Evolutionary conservation across 2,888 invertebrate genomes (phyloP).

Genomic region (Agrochola circellaris): DNA sequence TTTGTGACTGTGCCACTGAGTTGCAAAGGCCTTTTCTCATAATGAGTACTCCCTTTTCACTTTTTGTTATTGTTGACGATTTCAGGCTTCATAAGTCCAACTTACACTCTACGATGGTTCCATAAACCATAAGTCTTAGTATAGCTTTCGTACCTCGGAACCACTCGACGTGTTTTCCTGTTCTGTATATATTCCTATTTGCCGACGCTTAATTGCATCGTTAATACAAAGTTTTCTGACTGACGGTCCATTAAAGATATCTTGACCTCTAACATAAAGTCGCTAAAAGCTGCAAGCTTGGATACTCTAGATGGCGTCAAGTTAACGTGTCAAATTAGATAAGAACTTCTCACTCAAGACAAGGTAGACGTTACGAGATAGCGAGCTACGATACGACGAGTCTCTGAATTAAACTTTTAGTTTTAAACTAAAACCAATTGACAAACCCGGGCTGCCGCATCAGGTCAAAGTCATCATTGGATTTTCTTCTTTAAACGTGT

Average conservation of each 20-base stretch:
- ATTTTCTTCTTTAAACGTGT: background rate
- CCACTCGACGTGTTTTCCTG: background rate
- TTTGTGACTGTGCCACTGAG: background rate
- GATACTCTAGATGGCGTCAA: constrained; percentile 34
- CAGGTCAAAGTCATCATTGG: background rate
- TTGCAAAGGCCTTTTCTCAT: background rate
- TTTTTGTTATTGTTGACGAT: background rate
- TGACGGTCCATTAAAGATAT: background rate
- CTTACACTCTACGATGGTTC: background rate
- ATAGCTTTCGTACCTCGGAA: background rate
- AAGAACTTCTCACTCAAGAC: constrained; percentile 30
- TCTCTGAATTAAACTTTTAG: constrained; percentile 13
- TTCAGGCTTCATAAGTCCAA: too few relatives aligned
- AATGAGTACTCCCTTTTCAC: background rate
- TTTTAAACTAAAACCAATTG: background rate
- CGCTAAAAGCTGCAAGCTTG: constrained; percentile 20
- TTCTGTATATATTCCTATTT: constrained; percentile 13
- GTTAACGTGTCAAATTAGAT: constrained; percentile 42
- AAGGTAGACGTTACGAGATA: constrained; percentile 2
- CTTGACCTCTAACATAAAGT: constrained; percentile 38
- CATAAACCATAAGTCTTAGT: background rate
- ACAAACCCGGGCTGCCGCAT: background rate
- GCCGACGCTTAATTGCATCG: background rate
- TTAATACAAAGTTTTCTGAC: constrained; percentile 10
- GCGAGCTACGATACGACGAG: constrained; percentile 1